Evolutionary conservation across 2,888 invertebrate species (phyloP), one percentile per base, ranked within the genome.

Genomic region (Phrixothrix hirtus): DNA sequence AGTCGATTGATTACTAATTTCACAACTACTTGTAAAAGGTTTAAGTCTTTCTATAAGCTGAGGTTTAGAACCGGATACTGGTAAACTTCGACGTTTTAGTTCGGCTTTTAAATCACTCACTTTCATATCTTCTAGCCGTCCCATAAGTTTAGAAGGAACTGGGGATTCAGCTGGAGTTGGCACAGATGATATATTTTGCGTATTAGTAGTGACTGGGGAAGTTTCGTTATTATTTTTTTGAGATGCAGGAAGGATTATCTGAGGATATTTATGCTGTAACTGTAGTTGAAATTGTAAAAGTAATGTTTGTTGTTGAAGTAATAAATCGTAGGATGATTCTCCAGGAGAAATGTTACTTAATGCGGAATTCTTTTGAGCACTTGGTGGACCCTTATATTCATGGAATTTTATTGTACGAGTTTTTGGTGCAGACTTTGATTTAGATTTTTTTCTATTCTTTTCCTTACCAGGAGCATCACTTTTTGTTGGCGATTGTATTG

Each of bases 11-110:
- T 14, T 55, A 7, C 38, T 13, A 26, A 31, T 54, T 38, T 48
- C 57, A 32, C 31, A 46, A 32, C 10, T 38, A 10, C 73, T 78
- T 55, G 79, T 78, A 72, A 84, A 90, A 1, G 89, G 90, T 59
- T 90, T 89, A 47, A 97, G 78, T 30, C 97, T 83, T 72, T 97
- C 95, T 49, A 98, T 90, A 30, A 98, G 78, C 71, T 95, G 94
- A 5, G 95, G 94, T 72, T 98, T 98, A 0, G 96, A 89, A 0
- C 97, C 97, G 7, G 96, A 96, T 0, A 98, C 97, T 2, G 96
- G 93, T 53, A 98, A 79, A 75, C 90, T 95, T 37, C 97, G 84
- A 49, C 92, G 88, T 75, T 96, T 97, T 65, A 96, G 83, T 74
- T 97, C 96, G 48, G 90, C 89, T 73, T 95, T 95, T 61, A 97